Percentiles rank a stretch among this genome's conserved stretches.
Evolutionary conservation across 2,888 invertebrate species (phyloP).

Genomic region (Drosophila kuntzei): DNA sequence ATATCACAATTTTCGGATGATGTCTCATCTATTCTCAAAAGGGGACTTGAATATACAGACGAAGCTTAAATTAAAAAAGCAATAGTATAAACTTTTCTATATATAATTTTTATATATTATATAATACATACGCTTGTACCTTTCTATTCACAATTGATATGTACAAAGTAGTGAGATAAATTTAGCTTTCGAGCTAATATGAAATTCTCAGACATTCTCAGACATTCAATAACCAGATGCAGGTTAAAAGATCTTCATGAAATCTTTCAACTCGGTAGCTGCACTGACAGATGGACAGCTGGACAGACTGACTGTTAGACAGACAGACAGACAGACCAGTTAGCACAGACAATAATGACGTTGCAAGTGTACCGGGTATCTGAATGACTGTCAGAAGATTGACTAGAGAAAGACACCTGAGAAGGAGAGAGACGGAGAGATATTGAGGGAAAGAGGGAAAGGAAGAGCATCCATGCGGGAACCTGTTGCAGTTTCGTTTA

Average conservation of each 20-base stretch:
- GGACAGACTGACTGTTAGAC: slow-evolving; percentile 6
- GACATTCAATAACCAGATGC: slow-evolving; percentile 17
- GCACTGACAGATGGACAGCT: slow-evolving; percentile 14
- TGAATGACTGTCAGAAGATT: slow-evolving; percentile 19
- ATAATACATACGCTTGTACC: too few relatives aligned
- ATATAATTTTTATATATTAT: too few relatives aligned
- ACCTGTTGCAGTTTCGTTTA: slow-evolving; percentile 61
- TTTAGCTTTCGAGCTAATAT: neutral
- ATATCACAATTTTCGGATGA: too few relatives aligned
- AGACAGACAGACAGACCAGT: slow-evolving; percentile 27
- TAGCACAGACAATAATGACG: slow-evolving; percentile 55
- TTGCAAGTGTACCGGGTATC: slow-evolving; percentile 38
- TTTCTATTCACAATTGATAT: neutral
- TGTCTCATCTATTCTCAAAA: too few relatives aligned
- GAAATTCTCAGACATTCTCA: slow-evolving; percentile 18
- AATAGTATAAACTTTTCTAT: too few relatives aligned
- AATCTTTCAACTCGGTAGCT: slow-evolving; percentile 52
- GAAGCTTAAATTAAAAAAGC: too few relatives aligned
- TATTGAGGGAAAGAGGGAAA: neutral
- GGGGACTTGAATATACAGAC: too few relatives aligned
- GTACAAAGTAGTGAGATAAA: neutral
- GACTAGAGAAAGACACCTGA: neutral
- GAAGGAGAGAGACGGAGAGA: neutral
- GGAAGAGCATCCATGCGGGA: slow-evolving; percentile 29
- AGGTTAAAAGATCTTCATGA: slow-evolving; percentile 40